These are phyloP conservation scores for Rostratula benghalensis DNA, from an alignment of 2,113 vertebrate species.

Conservation along the genomic window DNA sequence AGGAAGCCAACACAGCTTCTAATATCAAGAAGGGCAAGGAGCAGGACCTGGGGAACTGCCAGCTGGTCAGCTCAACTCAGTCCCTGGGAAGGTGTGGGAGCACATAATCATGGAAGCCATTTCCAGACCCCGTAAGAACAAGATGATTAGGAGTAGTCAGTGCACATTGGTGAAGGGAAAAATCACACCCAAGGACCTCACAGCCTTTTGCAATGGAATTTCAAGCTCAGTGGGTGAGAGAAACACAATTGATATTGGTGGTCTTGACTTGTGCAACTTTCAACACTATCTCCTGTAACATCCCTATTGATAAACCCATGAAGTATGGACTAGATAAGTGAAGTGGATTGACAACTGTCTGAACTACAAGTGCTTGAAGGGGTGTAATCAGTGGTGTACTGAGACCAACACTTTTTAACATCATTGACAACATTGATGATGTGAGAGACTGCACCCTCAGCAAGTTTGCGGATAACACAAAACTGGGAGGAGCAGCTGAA, in stretches of 20 bases:
- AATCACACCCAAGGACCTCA: background rate
- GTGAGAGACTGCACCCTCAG: background rate
- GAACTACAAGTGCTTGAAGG: background rate
- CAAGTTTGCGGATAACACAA: background rate
- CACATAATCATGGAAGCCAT: background rate
- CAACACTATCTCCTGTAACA: background rate
- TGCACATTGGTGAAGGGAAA: background rate
- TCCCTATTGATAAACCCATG: background rate
- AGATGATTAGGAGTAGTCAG: background rate
- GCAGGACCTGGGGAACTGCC: background rate
- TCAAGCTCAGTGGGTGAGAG: background rate
- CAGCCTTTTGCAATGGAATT: background rate
- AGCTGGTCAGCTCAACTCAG: background rate
- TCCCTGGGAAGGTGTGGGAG: background rate
- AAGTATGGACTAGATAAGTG: background rate
- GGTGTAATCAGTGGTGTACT: background rate
- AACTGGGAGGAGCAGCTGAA: background rate
- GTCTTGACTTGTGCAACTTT: background rate
- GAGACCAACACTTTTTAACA: background rate
- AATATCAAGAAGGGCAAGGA: background rate
- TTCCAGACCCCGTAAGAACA: background rate
- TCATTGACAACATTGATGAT: background rate
- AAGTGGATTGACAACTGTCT: background rate
- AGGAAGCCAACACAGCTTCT: background rate
- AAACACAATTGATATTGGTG: background rate